phyloP scores from a whole-genome alignment of 2,888 invertebrate genomes.

The Coecobrya sp. region DNA sequence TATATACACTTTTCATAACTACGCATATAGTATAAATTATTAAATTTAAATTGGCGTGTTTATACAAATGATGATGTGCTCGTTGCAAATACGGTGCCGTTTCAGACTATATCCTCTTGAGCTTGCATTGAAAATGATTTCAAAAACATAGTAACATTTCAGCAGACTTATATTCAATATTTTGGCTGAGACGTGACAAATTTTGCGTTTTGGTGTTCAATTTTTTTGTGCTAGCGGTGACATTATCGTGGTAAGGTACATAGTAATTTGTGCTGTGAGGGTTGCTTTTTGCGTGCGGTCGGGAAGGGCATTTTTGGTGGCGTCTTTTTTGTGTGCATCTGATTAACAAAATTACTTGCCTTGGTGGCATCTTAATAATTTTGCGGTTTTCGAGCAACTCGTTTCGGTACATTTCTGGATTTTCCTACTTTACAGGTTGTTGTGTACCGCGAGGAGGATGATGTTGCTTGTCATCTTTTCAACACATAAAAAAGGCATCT shows the following conservation, averaged over 20 bases:
- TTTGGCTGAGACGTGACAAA: too few species aligned
- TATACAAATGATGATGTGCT: too few species aligned
- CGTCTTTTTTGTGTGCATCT: neutral
- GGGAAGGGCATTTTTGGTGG: conserved; percentile 1
- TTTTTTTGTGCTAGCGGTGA: neutral
- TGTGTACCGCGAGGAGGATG: neutral
- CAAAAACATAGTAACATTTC: too few species aligned
- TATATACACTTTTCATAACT: too few species aligned
- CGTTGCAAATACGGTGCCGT: too few species aligned
- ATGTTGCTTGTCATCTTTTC: neutral
- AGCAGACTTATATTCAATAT: too few species aligned
- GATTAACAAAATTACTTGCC: conserved; percentile 58
- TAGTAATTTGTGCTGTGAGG: neutral
- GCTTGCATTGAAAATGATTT: too few species aligned
- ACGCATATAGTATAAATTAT: too few species aligned
- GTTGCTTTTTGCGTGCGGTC: conserved; percentile 4
- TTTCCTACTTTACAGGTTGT: neutral
- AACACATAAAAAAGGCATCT: neutral
- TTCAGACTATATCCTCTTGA: too few species aligned
- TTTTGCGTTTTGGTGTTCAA: neutral
- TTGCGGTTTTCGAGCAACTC: neutral
- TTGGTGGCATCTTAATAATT: conserved; percentile 56
- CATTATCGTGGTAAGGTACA: too few species aligned
- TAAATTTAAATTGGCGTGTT: too few species aligned
- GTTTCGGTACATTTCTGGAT: neutral